Base-by-base conservation (phyloP, 2,113 vertebrate genomes). In the Lepus timidus region DNA sequence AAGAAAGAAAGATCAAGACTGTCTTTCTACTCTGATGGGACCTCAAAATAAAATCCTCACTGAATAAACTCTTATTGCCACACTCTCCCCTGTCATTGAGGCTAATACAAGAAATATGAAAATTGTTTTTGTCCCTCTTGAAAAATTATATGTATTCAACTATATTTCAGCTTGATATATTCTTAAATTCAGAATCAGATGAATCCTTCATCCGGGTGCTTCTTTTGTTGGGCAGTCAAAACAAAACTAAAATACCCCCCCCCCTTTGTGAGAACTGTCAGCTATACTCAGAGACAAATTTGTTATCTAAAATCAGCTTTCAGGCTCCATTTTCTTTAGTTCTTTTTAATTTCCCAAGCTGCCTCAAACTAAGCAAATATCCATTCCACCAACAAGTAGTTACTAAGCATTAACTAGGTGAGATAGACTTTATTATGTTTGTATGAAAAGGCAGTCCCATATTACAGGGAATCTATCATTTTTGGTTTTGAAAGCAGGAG, bases 291-390 rank as follows among this genome's bases (percentile, higher is more conserved):
- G 20, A 17, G 31, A n/a, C 55, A 78, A 79, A 80, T 88, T 80
- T 90, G 5, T 85, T 67, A 61, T 51, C 51, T 44, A 31, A 93
- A 85, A 36, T 10, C 58, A 84, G 4, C 31, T 83, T 88, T 22
- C 1, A 80, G 31, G 36, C 19, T 22, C 27, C 2, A 19, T 70
- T 80, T 73, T 58, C 19, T 85, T 36, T 52, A 93, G 12, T 27
- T 74, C 31, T 61, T 85, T 95, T 73, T 70, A 33, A 67, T 70
- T 89, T 76, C 27, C 52, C n/a, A 79, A 33, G 29, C 9, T 84
- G 27, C 64, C 17, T 94, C 31, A 76, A 55, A 71, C 36, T 73
- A 82, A 91, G 49, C 27, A 90, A 85, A 33, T n/a, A 75, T 74
- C 10, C 4, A 61, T 65, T 81, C 12, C 19, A 92, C 86, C 36